Percentiles rank a stretch among this genome's conserved stretches.
Evolutionary conservation across 2,888 invertebrate species (phyloP).

Genomic region (Bruchidius siliquastri): DNA sequence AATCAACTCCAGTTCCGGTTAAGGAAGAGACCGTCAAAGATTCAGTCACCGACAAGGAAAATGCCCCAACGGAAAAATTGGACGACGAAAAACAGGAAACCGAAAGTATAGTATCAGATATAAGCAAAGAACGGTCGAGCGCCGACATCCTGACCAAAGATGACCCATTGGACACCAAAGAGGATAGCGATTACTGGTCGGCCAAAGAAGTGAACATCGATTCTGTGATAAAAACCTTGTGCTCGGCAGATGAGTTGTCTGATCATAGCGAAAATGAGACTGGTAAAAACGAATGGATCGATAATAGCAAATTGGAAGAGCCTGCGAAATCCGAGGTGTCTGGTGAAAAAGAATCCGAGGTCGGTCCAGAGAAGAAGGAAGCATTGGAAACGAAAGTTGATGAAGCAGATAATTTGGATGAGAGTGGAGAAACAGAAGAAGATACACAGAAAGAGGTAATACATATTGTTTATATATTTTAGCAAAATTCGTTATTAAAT

Average conservation of each 20-base stretch:
- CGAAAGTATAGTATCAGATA: slow-evolving; percentile 39
- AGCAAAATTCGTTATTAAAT: no score
- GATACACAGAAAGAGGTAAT: slow-evolving; percentile 4
- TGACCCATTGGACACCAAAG: slow-evolving; percentile 52
- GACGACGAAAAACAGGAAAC: slow-evolving; percentile 43
- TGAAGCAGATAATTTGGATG: slow-evolving; percentile 32
- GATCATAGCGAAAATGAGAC: slow-evolving; percentile 42
- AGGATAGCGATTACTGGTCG: slow-evolving; percentile 63
- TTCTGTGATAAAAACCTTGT: slow-evolving; percentile 72
- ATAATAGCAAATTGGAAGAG: slow-evolving; percentile 21
- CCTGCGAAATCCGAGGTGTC: slow-evolving; percentile 6
- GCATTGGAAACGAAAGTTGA: slow-evolving; percentile 12
- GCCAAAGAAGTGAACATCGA: slow-evolving; percentile 76
- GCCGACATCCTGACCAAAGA: slow-evolving; percentile 45
- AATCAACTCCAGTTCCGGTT: background rate
- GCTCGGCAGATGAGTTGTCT: slow-evolving; percentile 50
- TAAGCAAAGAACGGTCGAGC: slow-evolving; percentile 41
- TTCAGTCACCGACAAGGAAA: slow-evolving; percentile 36
- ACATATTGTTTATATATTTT: no score
- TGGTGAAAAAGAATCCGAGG: slow-evolving; percentile 7
- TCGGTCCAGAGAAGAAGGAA: slow-evolving; percentile 10
- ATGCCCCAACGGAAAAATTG: slow-evolving; percentile 31
- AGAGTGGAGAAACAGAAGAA: slow-evolving; percentile 38
- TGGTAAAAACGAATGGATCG: slow-evolving; percentile 37
- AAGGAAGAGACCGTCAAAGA: slow-evolving; percentile 18